These are phyloP conservation scores for Gymnopithys bicolor DNA, from an alignment of 2,797 vertebrate species.

Conservation along the genomic window DNA sequence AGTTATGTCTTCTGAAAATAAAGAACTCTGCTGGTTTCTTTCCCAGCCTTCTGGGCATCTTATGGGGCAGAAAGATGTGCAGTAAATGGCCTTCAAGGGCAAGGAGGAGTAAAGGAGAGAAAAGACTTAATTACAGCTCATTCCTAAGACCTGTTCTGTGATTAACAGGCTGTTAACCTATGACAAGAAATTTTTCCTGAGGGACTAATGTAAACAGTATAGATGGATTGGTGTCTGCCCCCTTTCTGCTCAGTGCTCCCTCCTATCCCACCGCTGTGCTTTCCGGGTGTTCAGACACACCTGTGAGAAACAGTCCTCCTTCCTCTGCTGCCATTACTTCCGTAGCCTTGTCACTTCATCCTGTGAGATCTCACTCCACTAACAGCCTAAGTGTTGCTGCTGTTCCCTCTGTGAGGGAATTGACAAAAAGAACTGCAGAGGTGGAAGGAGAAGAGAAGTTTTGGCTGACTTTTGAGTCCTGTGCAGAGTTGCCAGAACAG, in stretches of 20 bases:
- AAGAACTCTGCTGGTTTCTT: background rate
- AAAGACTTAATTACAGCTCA: background rate
- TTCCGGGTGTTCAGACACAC: background rate
- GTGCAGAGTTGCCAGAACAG: background rate
- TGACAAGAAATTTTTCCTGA: background rate
- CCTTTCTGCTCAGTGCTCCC: background rate
- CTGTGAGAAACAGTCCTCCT: background rate
- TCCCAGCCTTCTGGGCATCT: background rate
- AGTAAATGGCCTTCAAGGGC: background rate
- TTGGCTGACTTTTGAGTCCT: background rate
- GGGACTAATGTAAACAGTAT: background rate
- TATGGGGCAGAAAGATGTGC: background rate
- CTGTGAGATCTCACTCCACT: accelerated
- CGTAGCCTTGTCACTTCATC: background rate
- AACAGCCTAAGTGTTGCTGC: background rate
- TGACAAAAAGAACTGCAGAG: background rate
- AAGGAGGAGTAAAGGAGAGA: background rate
- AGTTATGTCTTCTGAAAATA: background rate
- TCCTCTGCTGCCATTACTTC: background rate
- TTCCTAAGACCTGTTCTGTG: background rate
- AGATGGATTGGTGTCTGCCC: background rate
- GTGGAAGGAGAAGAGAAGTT: background rate
- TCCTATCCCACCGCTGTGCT: background rate
- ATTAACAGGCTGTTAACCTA: background rate
- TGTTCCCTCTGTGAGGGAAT: accelerated